phyloP scores from a whole-genome alignment of 2,113 vertebrate species.

The Barbus barbus region DNA sequence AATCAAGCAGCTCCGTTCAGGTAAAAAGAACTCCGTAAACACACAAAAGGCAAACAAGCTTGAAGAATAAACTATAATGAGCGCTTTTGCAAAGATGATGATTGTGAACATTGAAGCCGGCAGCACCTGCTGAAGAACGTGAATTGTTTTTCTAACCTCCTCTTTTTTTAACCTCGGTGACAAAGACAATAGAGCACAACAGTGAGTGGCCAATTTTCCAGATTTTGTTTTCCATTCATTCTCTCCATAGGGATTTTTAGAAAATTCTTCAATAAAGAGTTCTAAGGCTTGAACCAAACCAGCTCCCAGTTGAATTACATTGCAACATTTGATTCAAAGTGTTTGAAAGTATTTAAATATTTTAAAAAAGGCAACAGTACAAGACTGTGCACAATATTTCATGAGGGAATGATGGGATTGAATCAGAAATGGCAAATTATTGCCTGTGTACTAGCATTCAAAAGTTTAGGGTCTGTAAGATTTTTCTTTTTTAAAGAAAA shows the following conservation, averaged over 20 bases:
- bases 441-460: neutral
- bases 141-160: neutral
- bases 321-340: neutral
- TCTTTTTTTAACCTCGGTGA: neutral
- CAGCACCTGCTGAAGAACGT: neutral
- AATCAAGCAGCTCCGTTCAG: conserved; percentile 97
- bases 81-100: neutral
- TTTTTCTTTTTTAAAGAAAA: neutral
- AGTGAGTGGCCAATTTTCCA: neutral
- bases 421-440: neutral
- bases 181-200: neutral
- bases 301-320: neutral
- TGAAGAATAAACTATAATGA: neutral
- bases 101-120: neutral
- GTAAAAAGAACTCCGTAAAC: conserved; percentile 70
- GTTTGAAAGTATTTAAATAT: neutral
- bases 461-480: no score
- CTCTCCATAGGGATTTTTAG: neutral
- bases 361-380: neutral
- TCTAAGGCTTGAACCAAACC: conserved; percentile 2
- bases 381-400: neutral
- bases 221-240: neutral
- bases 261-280: neutral
- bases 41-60: neutral
- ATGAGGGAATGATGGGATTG: neutral